Percentiles rank a stretch among this genome's conserved stretches.
Evolutionary conservation across 2,113 vertebrate species (phyloP).

Genomic region (Sylvilagus bachmani): DNA sequence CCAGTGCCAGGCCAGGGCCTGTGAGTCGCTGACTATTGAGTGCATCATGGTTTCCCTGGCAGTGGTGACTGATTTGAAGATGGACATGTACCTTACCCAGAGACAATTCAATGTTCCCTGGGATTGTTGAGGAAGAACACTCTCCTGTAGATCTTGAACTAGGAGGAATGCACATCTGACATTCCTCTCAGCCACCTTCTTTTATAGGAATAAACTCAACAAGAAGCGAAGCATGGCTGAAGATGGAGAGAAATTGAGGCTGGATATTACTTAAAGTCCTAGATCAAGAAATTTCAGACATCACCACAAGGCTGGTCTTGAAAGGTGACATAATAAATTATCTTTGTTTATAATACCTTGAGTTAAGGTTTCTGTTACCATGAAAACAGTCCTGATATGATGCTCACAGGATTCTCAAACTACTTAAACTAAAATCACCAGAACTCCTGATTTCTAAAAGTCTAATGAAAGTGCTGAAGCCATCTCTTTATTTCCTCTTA

Average conservation of each 20-base stretch:
- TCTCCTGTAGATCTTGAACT: not conserved
- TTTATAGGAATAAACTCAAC: not conserved
- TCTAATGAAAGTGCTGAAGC: not conserved
- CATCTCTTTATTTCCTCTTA: not conserved
- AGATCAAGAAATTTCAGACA: not conserved
- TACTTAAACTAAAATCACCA: not conserved
- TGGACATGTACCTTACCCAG: not conserved
- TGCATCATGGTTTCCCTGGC: not conserved
- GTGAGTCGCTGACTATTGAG: not conserved
- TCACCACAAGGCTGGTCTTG: not conserved
- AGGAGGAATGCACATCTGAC: not conserved
- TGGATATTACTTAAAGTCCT: not conserved
- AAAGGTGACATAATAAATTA: not conserved
- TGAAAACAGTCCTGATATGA: not conserved
- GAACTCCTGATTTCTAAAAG: not conserved
- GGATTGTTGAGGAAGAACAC: not conserved
- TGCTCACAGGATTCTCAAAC: not conserved
- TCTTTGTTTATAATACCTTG: not conserved
- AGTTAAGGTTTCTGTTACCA: slow-evolving; percentile 13
- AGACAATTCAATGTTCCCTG: not conserved
- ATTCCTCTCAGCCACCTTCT: not conserved
- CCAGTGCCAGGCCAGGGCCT: not conserved
- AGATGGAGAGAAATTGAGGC: not conserved
- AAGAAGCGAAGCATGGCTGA: not conserved
- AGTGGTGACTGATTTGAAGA: not conserved